phyloP scores from a whole-genome alignment of 53 echinoderm and acorn worm genomes.

The Antedon mediterranea region DNA sequence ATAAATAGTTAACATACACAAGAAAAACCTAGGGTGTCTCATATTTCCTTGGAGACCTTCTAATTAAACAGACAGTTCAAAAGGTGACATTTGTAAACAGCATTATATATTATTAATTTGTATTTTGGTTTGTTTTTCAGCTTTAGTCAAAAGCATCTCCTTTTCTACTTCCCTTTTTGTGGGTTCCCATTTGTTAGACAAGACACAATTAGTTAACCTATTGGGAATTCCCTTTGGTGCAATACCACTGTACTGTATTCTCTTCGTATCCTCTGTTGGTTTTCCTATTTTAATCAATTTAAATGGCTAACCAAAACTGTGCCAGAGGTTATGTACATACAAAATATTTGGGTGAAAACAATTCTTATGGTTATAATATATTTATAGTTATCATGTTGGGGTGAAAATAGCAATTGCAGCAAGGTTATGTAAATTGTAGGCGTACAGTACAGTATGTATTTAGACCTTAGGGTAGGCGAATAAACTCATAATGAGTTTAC shows the following conservation, averaged over 20 bases:
- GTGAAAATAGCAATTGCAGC: neutral
- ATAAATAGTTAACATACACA: neutral
- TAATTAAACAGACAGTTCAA: neutral
- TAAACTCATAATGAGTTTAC: neutral
- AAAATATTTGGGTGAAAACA: neutral
- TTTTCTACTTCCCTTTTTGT: neutral
- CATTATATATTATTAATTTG: neutral
- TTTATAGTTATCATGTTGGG: neutral
- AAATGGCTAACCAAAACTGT: neutral
- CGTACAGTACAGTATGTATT: neutral
- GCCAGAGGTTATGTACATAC: neutral
- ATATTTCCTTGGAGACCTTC: neutral
- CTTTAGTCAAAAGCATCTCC: neutral
- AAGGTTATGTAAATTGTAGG: neutral
- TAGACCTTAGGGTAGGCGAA: neutral
- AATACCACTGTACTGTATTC: neutral
- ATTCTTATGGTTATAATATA: neutral
- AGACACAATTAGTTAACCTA: neutral
- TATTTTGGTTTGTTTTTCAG: neutral
- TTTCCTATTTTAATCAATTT: neutral
- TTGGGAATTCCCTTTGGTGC: neutral
- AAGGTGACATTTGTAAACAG: neutral
- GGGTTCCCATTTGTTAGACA: neutral
- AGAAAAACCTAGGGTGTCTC: neutral
- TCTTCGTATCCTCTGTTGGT: neutral